These are phyloP conservation scores for Spongilla lacustris DNA, from an alignment of 37 sponge, comb jelly and placozoan genomes.

Conservation along the genomic window DNA sequence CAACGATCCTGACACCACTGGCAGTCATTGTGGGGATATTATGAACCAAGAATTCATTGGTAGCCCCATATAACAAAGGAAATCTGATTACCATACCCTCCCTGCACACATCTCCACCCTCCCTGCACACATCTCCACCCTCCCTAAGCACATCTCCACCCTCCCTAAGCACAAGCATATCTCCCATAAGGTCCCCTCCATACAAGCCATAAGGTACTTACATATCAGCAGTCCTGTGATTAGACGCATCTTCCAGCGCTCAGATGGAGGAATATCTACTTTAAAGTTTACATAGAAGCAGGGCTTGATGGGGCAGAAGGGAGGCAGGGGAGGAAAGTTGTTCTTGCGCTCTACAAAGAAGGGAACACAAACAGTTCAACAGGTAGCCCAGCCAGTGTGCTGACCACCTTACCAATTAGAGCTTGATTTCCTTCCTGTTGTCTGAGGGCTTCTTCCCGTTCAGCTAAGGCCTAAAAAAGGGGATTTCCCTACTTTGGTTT, in stretches of 20 bases:
- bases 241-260: conserved; percentile 66
- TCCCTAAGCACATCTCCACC: no score
- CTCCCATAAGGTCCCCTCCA: no score
- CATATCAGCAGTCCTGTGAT: conserved; percentile 57
- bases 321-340: conserved; percentile 94
- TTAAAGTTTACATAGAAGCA: conserved; percentile 93
- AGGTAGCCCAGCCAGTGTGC: no score
- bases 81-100: no score
- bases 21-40: no score
- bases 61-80: no score
- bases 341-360: conserved; percentile 53
- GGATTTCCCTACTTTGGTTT: background rate
- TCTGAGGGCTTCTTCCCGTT: background rate
- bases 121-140: no score
- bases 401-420: background rate
- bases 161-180: no score
- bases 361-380: no score
- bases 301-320: conserved; percentile 81
- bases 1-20: no score
- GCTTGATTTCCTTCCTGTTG: background rate
- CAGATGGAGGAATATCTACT: conserved; percentile 82
- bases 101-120: no score
- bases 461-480: background rate
- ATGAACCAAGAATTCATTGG: no score
- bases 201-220: conserved; percentile 24